Evolutionary conservation across 2,888 invertebrate genomes (phyloP), one percentile per base, ranked within the genome.

Genomic region (Tipula vernalis): DNA sequence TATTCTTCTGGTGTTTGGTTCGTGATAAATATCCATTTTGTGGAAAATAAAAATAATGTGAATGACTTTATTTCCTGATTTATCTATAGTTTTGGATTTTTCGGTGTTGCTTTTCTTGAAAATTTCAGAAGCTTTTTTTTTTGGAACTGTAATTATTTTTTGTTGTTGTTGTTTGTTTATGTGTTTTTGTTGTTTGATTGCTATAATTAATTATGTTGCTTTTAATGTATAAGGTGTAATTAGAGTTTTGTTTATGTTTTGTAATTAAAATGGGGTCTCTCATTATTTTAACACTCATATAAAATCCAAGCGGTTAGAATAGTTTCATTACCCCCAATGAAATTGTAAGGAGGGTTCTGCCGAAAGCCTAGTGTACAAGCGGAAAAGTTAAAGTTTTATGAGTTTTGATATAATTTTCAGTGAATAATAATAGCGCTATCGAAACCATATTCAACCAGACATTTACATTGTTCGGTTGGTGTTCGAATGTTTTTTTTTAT

Each of bases 11-110:
- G 71, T 71, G 28, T 71, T 71, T 71, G 71, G 71, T 71, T 71
- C 71, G 71, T 71, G 71, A 71, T 71, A 71, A 71, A 71, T 71
- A 71, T 71, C 71, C 71, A 71, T 71, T 71, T 71, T 71, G 71
- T 71, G 71, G 71, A 71, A 71, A 71, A 71, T 12, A 12, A 71
- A 71, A 71, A 71, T 71, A 71, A 71, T 71, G 71, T 71, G 71
- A 71, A 71, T 71, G 71, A 71, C 71, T 71, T 71, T 71, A 71
- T 71, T 71, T 71, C 71, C 71, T 71, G 71, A 71, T 71, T 71
- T 71, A 71, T 71, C 71, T 71, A 28, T 71, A 71, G 71, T 28
- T 71, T 51, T 71, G 8, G 6, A 10, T 28, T 28, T 18, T 10
- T 71, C 28, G 71, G 71, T 71, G 71, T 18, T 71, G 71, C 71